phyloP scores from a whole-genome alignment of 2,113 vertebrate genomes.

The Podiceps cristatus region DNA sequence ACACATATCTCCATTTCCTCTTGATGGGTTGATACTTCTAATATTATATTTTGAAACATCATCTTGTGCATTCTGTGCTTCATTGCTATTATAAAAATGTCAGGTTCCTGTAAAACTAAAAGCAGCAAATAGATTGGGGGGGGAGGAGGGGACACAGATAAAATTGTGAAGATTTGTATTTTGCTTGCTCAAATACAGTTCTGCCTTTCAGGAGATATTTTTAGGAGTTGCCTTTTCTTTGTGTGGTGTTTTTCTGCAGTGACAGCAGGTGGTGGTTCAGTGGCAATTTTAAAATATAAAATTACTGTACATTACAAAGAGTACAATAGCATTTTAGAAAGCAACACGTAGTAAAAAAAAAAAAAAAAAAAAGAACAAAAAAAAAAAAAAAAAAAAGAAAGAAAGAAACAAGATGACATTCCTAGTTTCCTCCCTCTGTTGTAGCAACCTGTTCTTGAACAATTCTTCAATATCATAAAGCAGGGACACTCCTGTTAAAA shows the following conservation, averaged over 20 bases:
- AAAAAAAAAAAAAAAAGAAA: too few relatives aligned
- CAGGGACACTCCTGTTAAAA: neutral
- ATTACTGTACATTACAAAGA: neutral
- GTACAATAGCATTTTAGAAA: neutral
- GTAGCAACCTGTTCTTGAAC: neutral
- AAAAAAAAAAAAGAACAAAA: neutral
- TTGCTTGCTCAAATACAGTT: neutral
- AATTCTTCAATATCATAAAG: neutral
- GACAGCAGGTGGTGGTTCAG: slow-evolving; percentile 5
- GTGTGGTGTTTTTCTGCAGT: neutral
- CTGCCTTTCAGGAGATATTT: slow-evolving; percentile 1
- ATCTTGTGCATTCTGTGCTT: neutral
- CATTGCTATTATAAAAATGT: neutral
- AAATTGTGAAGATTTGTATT: neutral
- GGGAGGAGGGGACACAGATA: neutral
- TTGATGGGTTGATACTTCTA: neutral
- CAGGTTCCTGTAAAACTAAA: neutral
- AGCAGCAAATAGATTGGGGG: neutral
- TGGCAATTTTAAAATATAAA: slow-evolving; percentile 28
- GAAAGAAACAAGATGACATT: neutral
- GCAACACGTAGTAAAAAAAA: neutral
- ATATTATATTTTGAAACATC: neutral
- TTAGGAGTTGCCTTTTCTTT: slow-evolving; percentile 1
- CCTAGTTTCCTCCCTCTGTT: neutral
- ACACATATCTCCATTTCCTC: neutral